Base-by-base conservation (phyloP, 2,888 invertebrate genomes). In the Scaptomyza flava region DNA sequence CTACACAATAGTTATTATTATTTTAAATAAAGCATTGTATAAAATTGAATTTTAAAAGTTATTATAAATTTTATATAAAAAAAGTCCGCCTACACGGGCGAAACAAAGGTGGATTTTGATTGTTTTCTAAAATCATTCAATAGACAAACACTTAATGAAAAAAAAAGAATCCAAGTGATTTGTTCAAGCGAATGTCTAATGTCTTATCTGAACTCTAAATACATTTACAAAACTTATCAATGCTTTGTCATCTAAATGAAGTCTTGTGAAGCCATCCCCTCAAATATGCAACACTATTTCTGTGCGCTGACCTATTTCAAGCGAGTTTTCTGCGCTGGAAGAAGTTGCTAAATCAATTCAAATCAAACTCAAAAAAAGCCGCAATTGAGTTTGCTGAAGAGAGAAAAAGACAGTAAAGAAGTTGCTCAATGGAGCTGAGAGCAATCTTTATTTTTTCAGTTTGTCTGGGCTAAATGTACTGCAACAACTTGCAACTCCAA, bases 301-400 rank as follows among this genome's bases (percentile, higher is more conserved):
- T 61, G 62, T 60, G 67, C 60, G 48, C 34, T 65, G 77, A 78
- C 77, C 81, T 60, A 81, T 73, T 77, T 81, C 6, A 14, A 8
- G n/a, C 42, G 38, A 46, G 20, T 33, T 43, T 63, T 33, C 38
- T 31, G 14, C 42, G n/a, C 31, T 54, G 3, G 27, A 17, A 14
- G 23, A 53, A 33, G 17, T 14, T 53, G 31, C 20, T 45, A 60
- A 76, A 63, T 72, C 72, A 76, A 72, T 72, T 66, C 73, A 51
- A 72, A 60, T 77, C 48, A 61, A 72, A 72, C 59, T 65, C 50
- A 61, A 60, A 42, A 7, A 27, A 42, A 65, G 31, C 50, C 58
- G 11, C 42, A 73, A 51, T 65, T 61, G 17, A 53, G 12, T 9
- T 43, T 23, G 14, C 14, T 48, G 20, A 11, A 12, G 6, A 27